These are phyloP conservation scores for Oryzias curvinotus DNA, from an alignment of 2,113 vertebrate species.

Conservation along the genomic window DNA sequence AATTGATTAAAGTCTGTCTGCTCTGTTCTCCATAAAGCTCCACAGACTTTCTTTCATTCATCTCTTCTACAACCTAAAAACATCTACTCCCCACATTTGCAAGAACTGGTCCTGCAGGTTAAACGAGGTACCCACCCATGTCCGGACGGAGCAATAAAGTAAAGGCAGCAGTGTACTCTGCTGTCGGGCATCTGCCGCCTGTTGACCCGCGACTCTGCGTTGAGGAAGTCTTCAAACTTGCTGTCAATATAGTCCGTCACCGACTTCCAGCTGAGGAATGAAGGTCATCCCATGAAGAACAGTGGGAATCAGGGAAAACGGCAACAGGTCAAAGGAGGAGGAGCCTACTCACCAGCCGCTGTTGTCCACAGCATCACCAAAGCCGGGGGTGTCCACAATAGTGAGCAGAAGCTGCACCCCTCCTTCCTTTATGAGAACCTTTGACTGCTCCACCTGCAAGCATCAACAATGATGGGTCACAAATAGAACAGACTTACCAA, in stretches of 20 bases:
- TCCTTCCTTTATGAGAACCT: constrained; percentile 94
- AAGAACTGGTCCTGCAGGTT: not conserved
- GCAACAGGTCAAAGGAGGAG: too few species aligned
- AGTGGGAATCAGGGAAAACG: too few species aligned
- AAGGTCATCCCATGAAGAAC: not conserved
- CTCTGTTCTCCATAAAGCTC: too few species aligned
- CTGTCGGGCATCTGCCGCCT: constrained; percentile 93
- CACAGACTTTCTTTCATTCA: too few species aligned
- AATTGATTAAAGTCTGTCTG: too few species aligned
- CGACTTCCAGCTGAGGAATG: constrained; percentile 87
- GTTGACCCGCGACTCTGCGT: constrained; percentile 95
- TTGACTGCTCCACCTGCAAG: constrained; percentile 91
- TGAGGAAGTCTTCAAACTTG: constrained; percentile 97
- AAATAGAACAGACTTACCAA: not conserved
- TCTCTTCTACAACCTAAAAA: too few species aligned
- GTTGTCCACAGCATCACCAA: constrained; percentile 96
- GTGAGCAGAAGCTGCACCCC: constrained; percentile 94
- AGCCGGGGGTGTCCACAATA: constrained; percentile 96
- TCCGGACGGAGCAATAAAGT: constrained; percentile 96
- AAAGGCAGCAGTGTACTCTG: constrained; percentile 94
- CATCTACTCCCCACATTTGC: too few species aligned
- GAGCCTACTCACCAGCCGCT: constrained; percentile 87
- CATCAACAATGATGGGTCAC: not conserved
- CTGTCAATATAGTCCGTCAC: constrained; percentile 96
- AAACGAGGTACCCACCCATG: constrained; percentile 84